Evolutionary conservation across 2,797 vertebrate species (phyloP).

Genomic region (Saguinus oedipus): DNA sequence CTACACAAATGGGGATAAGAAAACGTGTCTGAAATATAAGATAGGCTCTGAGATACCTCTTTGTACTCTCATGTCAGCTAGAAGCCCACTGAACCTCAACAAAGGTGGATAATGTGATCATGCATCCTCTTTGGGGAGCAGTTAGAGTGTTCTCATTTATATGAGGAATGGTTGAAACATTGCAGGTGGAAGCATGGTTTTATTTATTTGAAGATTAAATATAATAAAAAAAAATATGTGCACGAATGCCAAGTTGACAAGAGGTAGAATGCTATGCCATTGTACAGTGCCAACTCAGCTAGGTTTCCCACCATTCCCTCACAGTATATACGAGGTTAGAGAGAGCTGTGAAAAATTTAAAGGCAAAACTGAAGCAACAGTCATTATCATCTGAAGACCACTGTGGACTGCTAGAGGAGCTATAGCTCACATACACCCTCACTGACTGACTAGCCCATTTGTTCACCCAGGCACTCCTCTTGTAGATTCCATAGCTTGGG

Average conservation of each 20-base stretch:
- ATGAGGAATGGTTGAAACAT: neutral
- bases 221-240: neutral
- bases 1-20: neutral
- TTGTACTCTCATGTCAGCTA: neutral
- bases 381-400: neutral
- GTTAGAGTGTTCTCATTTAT: neutral
- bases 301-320: neutral
- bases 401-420: neutral
- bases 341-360: neutral
- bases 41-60: neutral
- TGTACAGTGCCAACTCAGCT: neutral
- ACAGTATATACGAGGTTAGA: neutral
- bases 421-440: neutral
- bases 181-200: neutral
- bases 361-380: neutral
- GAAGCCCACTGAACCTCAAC: neutral
- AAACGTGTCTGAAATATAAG: neutral
- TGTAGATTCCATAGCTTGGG: no score
- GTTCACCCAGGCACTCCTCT: no score
- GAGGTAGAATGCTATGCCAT: neutral
- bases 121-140: neutral
- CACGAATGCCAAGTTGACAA: neutral
- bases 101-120: neutral
- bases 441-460: neutral
- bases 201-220: neutral